Conservation (phyloP, 1,140 invertebrate genomes). For the Anastrepha ludens region DNA sequence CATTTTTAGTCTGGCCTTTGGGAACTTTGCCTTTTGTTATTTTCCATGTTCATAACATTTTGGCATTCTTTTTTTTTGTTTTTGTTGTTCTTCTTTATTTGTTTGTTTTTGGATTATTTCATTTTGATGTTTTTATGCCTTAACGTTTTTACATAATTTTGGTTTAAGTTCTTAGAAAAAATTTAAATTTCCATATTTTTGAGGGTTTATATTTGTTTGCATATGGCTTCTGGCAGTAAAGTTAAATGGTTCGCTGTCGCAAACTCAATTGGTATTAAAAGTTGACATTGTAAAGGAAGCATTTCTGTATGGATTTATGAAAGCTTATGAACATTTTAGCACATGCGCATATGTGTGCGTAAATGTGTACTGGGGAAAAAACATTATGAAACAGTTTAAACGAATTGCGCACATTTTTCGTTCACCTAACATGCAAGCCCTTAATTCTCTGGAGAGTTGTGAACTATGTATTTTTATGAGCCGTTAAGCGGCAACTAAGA, state of each 20-base stretch:
- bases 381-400: too few relatives aligned
- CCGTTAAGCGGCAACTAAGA: too few relatives aligned
- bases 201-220: not conserved
- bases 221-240: not conserved
- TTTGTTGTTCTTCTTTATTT: not conserved
- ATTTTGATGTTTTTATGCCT: not conserved
- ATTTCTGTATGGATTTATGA: not conserved
- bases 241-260: not conserved
- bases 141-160: conserved; percentile 17
- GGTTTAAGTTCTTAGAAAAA: not conserved
- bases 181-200: not conserved
- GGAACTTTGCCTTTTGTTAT: conserved; percentile 3
- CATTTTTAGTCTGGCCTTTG: conserved; percentile 9
- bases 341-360: not conserved
- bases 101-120: not conserved
- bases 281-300: not conserved
- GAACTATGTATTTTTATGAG: too few relatives aligned
- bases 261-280: not conserved
- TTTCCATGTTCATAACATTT: not conserved
- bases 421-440: too few relatives aligned
- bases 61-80: not conserved
- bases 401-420: too few relatives aligned
- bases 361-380: too few relatives aligned
- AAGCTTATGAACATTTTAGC: not conserved
- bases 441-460: too few relatives aligned